Percentiles rank a stretch among this genome's conserved stretches.
These are phyloP conservation scores for Drepana falcataria DNA, from an alignment of 2,888 invertebrate species.

Conservation along the genomic window DNA sequence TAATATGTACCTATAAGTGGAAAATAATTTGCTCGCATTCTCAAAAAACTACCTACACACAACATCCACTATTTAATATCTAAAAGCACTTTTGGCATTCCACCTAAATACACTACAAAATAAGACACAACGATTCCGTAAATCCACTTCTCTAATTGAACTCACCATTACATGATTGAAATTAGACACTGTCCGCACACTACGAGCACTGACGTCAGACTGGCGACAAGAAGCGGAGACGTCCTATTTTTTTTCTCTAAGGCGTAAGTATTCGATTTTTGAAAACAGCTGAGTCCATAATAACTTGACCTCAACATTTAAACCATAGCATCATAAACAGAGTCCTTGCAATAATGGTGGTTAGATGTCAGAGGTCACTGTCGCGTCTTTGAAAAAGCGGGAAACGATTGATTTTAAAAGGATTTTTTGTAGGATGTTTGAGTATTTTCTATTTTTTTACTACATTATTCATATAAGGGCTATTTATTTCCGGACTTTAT, in stretches of 20 bases:
- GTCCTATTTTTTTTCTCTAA: slow-evolving; percentile 32
- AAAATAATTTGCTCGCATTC: slow-evolving; percentile 19
- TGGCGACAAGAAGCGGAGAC: slow-evolving; percentile 22
- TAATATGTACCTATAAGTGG: neutral
- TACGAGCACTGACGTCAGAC: slow-evolving; percentile 56
- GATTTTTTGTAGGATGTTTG: neutral
- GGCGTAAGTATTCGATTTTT: slow-evolving; percentile 58
- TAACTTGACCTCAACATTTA: slow-evolving; percentile 26
- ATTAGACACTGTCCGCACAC: slow-evolving; percentile 45
- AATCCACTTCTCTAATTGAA: slow-evolving; percentile 28
- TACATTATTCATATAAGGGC: too few species aligned
- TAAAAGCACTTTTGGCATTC: slow-evolving; percentile 39
- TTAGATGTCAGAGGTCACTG: slow-evolving; percentile 26
- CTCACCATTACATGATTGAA: slow-evolving; percentile 71
- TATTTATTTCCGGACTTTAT: too few species aligned
- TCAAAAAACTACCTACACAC: slow-evolving; percentile 33
- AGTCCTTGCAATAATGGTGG: slow-evolving; percentile 17
- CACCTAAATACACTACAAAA: slow-evolving; percentile 36
- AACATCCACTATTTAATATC: slow-evolving; percentile 42
- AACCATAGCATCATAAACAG: slow-evolving; percentile 7
- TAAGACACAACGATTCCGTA: slow-evolving; percentile 41
- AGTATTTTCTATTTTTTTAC: too few species aligned
- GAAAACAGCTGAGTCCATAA: slow-evolving; percentile 62
- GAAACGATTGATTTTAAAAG: neutral
- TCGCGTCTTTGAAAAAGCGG: slow-evolving; percentile 3